Evolutionary conservation across 1,140 invertebrate species (phyloP), one percentile per base, ranked within the genome.

Genomic region (Tribolium madens): DNA sequence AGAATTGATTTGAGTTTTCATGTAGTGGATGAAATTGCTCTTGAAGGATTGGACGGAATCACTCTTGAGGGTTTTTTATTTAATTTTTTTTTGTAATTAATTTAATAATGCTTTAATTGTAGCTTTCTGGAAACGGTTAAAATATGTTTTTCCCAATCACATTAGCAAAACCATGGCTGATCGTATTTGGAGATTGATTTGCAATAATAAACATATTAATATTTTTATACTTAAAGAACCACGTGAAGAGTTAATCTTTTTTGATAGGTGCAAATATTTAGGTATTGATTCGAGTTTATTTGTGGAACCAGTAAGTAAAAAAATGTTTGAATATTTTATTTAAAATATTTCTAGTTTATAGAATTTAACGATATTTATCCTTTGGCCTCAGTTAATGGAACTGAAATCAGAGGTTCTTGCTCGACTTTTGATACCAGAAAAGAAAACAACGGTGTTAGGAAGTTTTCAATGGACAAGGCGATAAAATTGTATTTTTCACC

Each of bases 41-140:
- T 96, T 2, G 94, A 96, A 87, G 94, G 94, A 1, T 85, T 96
- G 15, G 93, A 95, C 86, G 94, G 94, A 42, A 93, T 94, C 47
- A 94, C 93, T 50, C 80, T 94, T 46, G 87, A 92, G 87, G 90
- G 91, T 92, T 80, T 84, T 71, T 78, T 50, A 1, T 53, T 53
- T 53, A 14, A 17, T 57, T 57, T 26, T 57, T 9, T 26, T 18
- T 18, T 57, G 21, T 57, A 57, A 42, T 9, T 42, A 9, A 31
- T 31, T 31, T 31, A 31, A 7, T 26, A 26, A 26, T 26, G 21
- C 3, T 26, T 3, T 26, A 26, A 26, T 26, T 26, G 21, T 26
- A 80, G 78, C 70, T 18, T 77, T 82, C 73, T 81, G 77, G 78
- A 76, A 72, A 64, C 72, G 81, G 17, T 73, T 78, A n/a, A 48